phyloP scores from a whole-genome alignment of 2,113 vertebrate genomes.

The Burhinus oedicnemus region DNA sequence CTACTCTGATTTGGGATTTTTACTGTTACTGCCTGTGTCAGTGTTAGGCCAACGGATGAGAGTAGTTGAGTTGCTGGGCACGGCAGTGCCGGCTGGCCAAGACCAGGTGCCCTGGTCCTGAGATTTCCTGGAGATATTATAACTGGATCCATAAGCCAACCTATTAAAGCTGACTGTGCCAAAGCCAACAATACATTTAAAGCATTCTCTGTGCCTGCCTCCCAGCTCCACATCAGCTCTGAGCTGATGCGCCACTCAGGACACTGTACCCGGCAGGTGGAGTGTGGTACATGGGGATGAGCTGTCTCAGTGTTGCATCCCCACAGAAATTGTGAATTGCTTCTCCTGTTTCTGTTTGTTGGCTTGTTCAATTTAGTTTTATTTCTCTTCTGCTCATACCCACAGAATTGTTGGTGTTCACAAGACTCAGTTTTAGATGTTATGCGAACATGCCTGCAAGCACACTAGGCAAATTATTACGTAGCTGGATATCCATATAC shows the following conservation, averaged over 20 bases:
- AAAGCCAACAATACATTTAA: background rate
- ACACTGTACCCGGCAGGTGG: background rate
- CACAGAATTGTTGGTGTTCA: background rate
- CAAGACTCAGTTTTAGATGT: background rate
- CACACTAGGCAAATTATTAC: background rate
- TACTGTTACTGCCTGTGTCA: fast-evolving
- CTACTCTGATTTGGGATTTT: background rate
- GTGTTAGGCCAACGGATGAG: background rate
- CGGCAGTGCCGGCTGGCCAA: background rate
- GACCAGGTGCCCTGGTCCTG: background rate
- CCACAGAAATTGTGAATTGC: background rate
- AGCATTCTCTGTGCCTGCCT: background rate
- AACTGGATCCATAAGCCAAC: background rate
- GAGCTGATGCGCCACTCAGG: background rate
- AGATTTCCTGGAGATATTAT: background rate
- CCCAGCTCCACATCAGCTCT: background rate
- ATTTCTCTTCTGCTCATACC: background rate
- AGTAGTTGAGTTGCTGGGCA: background rate
- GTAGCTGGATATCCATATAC: background rate
- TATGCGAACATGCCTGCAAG: background rate
- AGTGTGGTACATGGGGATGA: background rate
- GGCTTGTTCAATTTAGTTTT: background rate
- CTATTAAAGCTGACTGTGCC: background rate
- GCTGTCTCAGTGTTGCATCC: background rate
- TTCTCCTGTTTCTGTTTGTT: background rate